phyloP scores from a whole-genome alignment of 1,140 invertebrate genomes.

The Cylas formicarius region DNA sequence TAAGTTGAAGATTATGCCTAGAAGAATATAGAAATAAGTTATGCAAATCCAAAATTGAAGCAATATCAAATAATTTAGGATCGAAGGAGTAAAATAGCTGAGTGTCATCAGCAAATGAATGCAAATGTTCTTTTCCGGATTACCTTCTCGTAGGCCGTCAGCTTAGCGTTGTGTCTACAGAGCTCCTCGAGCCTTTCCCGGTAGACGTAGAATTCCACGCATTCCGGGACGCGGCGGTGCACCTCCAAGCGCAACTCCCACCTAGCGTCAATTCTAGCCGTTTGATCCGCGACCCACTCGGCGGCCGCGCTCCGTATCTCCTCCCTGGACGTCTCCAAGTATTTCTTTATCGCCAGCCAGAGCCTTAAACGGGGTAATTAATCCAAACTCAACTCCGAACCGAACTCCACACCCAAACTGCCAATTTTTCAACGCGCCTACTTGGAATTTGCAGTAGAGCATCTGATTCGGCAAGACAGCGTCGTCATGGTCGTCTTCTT shows the following conservation, averaged over 20 bases:
- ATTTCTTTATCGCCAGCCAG: constrained; percentile 22
- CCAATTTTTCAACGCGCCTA: constrained; percentile 28
- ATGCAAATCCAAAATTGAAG: no score
- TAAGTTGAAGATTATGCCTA: no score
- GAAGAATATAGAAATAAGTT: no score
- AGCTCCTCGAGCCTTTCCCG: constrained; percentile 23
- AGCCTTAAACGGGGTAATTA: constrained; percentile 13
- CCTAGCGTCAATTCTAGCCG: constrained; percentile 11
- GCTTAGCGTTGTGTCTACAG: no score
- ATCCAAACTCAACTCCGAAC: no score
- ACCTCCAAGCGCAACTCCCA: constrained; percentile 11
- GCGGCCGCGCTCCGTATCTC: constrained; percentile 15
- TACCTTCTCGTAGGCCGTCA: no score
- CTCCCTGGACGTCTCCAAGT: constrained; percentile 13
- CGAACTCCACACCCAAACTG: constrained; percentile 25
- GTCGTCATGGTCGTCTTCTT: constrained; percentile 10
- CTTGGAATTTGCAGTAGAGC: constrained; percentile 21
- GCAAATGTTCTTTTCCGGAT: no score
- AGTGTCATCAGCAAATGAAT: no score
- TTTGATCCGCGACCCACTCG: constrained; percentile 20
- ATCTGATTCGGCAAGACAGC: constrained; percentile 23
- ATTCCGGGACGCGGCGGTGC: constrained; percentile 6
- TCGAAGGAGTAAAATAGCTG: no score
- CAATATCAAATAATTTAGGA: no score
- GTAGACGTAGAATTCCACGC: constrained; percentile 19